Conservation (phyloP, 2,888 invertebrate species). For the Globia sparganii region DNA sequence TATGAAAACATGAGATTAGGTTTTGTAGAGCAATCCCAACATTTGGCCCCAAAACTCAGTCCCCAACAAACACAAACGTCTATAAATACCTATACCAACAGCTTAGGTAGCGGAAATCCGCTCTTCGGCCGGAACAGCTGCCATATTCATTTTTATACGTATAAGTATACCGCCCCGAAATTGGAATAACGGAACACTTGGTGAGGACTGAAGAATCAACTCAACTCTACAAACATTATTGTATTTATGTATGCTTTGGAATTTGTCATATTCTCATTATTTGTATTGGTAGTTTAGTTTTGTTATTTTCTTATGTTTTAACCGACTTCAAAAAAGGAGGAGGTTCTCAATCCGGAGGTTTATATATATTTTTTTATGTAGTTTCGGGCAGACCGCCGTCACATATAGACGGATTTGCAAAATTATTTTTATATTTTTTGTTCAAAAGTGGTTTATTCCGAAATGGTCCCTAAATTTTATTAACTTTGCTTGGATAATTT, state of each 20-base stretch:
- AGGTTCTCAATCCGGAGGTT: too few relatives aligned
- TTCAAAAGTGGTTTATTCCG: too few relatives aligned
- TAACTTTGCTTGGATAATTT: too few relatives aligned
- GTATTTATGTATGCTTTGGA: neutral
- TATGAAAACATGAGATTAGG: conserved; percentile 37
- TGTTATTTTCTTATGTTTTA: neutral
- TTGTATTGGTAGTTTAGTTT: neutral
- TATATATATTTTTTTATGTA: too few relatives aligned
- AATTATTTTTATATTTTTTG: too few relatives aligned
- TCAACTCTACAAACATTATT: conserved; percentile 15
- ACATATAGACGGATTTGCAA: too few relatives aligned
- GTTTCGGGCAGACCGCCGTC: too few relatives aligned
- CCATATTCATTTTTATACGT: conserved; percentile 56
- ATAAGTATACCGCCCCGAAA: conserved; percentile 27
- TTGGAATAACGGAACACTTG: conserved; percentile 45
- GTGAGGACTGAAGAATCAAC: conserved; percentile 18
- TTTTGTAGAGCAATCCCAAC: conserved; percentile 40
- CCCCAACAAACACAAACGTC: conserved; percentile 50
- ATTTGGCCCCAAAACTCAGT: conserved; percentile 41
- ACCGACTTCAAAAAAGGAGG: too few relatives aligned
- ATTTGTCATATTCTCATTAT: neutral
- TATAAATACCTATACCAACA: conserved; percentile 64
- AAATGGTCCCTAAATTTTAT: too few relatives aligned
- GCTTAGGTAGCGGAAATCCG: conserved; percentile 63
- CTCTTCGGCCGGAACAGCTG: conserved; percentile 56